Base-by-base conservation (phyloP, 2,888 invertebrate genomes). In the Metopia argyrocephala region DNA sequence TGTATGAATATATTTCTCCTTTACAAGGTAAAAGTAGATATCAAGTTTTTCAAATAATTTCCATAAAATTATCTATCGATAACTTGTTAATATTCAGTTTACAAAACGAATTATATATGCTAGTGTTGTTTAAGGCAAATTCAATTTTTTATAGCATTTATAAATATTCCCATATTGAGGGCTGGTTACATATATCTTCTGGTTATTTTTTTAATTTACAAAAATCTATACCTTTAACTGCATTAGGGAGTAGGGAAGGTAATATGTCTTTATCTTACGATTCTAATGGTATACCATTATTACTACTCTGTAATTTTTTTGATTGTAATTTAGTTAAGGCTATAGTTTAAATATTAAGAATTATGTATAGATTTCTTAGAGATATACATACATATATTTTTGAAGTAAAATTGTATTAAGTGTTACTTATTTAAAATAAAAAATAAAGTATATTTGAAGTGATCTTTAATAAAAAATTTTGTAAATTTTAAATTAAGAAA, bases 131-230 rank as follows among this genome's bases (percentile, higher is more conserved):
- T 0, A 80, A 83, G 64, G 69, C 81, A 0, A 86, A 85, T 5
- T 84, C 85, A 2, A 79, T 84, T 65, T 84, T 84, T 59, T 90
- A 89, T 76, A 85, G 87, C 59, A 78, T 90, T 20, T 87, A 89
- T 25, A 86, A 80, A 78, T 87, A 87, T 59, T 82, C 83, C 6
- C 84, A 85, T 38, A 84, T 89, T 1, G 86, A 85, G 62, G 90
- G 89, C 56, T 89, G 89, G 89, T 78, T 85, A 46, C 86, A 86
- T 7, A 76, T 70, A 21, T 86, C 85, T 21, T 87, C 85, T 28
- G 90, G 89, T 46, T 85, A 86, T 69, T 87, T 88, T 71, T 83
- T 79, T 12, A 85, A 86, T 25, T 83, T 85, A n/a, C 84, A 86
- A 31, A 83, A 85, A 84, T 85, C 87, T 20, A 84, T 86, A 79